These are phyloP conservation scores for Byasa hedistus DNA, from an alignment of 2,888 invertebrate genomes.

Conservation along the genomic window DNA sequence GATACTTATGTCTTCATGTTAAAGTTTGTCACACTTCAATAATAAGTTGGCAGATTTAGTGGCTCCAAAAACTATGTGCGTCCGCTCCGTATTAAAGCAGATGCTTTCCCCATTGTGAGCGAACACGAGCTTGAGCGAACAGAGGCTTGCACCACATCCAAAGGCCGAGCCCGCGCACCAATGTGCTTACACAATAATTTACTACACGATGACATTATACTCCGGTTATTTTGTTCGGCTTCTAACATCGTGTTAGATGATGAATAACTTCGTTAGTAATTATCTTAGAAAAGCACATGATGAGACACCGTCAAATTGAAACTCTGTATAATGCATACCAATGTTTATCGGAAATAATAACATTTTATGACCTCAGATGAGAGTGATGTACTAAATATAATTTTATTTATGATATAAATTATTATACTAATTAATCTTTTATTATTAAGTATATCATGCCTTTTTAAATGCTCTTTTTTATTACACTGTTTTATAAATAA, in stretches of 20 bases:
- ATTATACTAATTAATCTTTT: too few species aligned
- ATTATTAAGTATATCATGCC: neutral
- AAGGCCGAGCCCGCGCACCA: conserved; percentile 32
- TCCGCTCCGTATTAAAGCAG: conserved; percentile 33
- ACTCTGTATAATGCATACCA: too few species aligned
- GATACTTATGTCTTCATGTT: too few species aligned
- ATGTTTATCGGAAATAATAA: neutral
- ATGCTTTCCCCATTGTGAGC: conserved; percentile 72
- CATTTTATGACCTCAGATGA: too few species aligned
- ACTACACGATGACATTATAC: conserved; percentile 44
- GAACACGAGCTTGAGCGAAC: conserved; percentile 66
- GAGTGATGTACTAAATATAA: neutral
- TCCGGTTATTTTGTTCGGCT: conserved; percentile 5
- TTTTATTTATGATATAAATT: neutral
- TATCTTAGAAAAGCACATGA: neutral
- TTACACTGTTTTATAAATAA: too few species aligned
- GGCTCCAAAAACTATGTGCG: conserved; percentile 30
- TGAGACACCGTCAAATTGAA: too few species aligned
- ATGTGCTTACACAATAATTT: conserved; percentile 42
- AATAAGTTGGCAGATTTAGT: conserved; percentile 9
- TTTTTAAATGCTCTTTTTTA: neutral
- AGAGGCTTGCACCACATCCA: conserved; percentile 65
- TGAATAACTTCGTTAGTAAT: neutral
- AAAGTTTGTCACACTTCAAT: too few species aligned
- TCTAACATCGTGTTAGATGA: neutral